phyloP scores from a whole-genome alignment of 2,888 invertebrate species.

The Eledona agricola region DNA sequence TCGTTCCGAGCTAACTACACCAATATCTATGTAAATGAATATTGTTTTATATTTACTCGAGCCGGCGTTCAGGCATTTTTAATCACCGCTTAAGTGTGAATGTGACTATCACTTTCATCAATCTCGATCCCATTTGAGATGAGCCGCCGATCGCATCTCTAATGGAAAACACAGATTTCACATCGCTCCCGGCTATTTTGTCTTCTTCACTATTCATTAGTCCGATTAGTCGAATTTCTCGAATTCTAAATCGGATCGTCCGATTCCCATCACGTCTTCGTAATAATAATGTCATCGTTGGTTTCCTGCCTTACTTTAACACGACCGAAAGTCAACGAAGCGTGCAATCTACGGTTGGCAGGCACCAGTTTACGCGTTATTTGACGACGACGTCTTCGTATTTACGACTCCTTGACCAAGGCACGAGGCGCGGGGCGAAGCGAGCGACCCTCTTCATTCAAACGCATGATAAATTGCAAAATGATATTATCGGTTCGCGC shows the following conservation, averaged over 20 bases:
- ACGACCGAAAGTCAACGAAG: conserved; percentile 32
- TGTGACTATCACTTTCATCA: conserved; percentile 48
- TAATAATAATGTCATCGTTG: conserved; percentile 32
- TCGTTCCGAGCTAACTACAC: conserved; percentile 45
- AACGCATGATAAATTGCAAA: conserved; percentile 47
- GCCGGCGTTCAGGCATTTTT: conserved; percentile 43
- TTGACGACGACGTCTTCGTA: conserved; percentile 30
- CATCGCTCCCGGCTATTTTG: background rate
- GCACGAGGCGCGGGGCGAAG: too few species aligned
- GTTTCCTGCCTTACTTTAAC: conserved; percentile 28
- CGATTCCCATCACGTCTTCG: conserved; percentile 24
- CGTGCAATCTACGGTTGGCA: conserved; percentile 37
- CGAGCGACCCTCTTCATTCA: too few species aligned
- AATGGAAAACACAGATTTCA: conserved; percentile 21
- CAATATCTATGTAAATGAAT: conserved; percentile 56
- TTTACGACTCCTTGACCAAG: conserved; percentile 24
- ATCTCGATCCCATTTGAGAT: conserved; percentile 45
- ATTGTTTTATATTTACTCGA: conserved; percentile 48
- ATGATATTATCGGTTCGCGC: conserved; percentile 47
- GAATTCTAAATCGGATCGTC: conserved; percentile 7
- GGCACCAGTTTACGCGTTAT: conserved; percentile 35
- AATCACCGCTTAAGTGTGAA: conserved; percentile 48
- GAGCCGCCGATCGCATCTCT: conserved; percentile 14
- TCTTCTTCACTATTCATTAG: conserved; percentile 7
- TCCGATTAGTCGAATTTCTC: conserved; percentile 5